phyloP scores from a whole-genome alignment of 2,888 invertebrate genomes.

The Acleris literana region DNA sequence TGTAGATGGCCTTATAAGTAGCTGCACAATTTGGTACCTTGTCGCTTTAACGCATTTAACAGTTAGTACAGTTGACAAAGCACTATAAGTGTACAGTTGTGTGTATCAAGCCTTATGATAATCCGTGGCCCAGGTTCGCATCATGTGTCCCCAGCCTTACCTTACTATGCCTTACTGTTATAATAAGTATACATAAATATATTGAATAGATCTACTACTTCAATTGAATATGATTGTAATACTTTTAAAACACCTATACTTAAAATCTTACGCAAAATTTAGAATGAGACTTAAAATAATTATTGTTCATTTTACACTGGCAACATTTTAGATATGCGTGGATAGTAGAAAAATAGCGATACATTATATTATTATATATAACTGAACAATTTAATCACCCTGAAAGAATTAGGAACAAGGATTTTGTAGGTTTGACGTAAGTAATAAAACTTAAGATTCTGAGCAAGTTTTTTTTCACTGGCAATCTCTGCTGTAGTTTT shows the following conservation, averaged over 20 bases:
- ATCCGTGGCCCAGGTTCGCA: background rate
- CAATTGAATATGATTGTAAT: constrained; percentile 10
- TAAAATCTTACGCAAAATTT: constrained; percentile 6
- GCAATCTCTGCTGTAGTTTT: too few species aligned
- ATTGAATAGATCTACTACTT: constrained; percentile 22
- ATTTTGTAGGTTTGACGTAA: background rate
- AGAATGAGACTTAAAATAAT: constrained; percentile 21
- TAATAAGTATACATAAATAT: constrained; percentile 22
- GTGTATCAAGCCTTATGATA: too few species aligned
- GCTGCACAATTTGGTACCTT: too few species aligned
- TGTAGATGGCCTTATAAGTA: too few species aligned
- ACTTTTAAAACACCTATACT: constrained; percentile 6
- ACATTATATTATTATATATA: background rate
- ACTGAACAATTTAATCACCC: too few species aligned
- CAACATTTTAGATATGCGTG: constrained; percentile 28
- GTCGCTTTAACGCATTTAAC: too few species aligned
- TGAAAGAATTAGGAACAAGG: too few species aligned
- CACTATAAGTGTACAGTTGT: too few species aligned
- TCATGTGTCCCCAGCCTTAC: constrained; percentile 3
- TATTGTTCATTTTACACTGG: constrained; percentile 25
- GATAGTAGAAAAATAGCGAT: constrained; percentile 21
- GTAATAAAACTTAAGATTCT: background rate
- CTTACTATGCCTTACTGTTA: constrained; percentile 16
- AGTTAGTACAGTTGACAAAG: too few species aligned
- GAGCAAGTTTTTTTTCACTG: too few species aligned